Conservation (phyloP, 2,113 vertebrate species). For the Microcebus murinus region DNA sequence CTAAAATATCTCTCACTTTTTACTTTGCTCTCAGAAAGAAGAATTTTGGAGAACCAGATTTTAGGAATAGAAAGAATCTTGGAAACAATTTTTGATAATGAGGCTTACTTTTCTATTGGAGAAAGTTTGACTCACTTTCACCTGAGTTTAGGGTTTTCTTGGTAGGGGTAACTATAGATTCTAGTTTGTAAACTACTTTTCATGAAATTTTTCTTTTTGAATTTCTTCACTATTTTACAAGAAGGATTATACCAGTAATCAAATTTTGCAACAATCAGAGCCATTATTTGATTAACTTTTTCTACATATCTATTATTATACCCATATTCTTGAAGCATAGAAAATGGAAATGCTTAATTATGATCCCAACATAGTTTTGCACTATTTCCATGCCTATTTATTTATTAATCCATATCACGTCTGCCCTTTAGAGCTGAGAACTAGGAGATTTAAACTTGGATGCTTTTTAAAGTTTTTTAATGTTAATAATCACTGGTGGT, state of each 20-base stretch:
- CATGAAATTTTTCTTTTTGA: background rate
- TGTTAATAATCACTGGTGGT: background rate
- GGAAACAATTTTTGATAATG: background rate
- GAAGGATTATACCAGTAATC: background rate
- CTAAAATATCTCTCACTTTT: background rate
- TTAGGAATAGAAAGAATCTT: background rate
- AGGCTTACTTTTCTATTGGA: background rate
- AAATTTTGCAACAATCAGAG: background rate
- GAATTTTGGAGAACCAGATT: background rate
- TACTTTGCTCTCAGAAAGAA: background rate
- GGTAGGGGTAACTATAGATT: background rate
- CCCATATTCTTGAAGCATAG: background rate
- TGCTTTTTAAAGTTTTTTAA: constrained; percentile 20
- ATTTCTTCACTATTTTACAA: background rate
- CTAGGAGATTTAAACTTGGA: background rate
- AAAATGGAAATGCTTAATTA: background rate
- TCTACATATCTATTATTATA: background rate
- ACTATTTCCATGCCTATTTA: background rate
- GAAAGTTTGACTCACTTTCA: background rate
- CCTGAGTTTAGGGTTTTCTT: background rate
- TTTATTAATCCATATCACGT: background rate
- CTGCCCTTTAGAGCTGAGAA: background rate
- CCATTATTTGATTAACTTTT: background rate
- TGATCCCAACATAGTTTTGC: background rate
- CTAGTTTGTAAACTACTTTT: background rate